Base-by-base conservation (phyloP, 2,888 invertebrate species). In the Tenthredo distinguenda region DNA sequence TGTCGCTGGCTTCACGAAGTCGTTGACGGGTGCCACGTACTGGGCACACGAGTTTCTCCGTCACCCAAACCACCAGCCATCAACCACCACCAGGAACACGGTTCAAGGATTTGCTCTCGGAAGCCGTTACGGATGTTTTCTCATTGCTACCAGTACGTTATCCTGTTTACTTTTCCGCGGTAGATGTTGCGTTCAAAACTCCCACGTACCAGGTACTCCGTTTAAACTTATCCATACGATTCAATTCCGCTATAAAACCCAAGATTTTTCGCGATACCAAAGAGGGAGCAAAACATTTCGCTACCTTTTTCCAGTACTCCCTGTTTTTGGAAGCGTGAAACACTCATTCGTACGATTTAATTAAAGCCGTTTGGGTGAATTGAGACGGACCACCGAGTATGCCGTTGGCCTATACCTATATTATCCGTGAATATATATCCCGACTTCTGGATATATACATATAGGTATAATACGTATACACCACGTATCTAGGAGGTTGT, bases 1-100 rank as follows among this genome's bases (percentile, higher is more conserved):
- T 40, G 58, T 81, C 40, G n/a, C 62, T 81, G 81, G 37, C 58
- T 40, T 62, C 81, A 62, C 37, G 34, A 62, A 62, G 81, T 81
- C 81, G 58, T 81, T 81, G 81, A 81, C 81, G 81, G 62, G 43
- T 58, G 40, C 62, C 62, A 26, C 34, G 26, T 81, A 18, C 81
- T 40, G 40, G 50, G 50, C 58, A 79, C 37, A 62, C 37, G 34
- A 21, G 21, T 62, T 58, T 79, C 79, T n/a, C 37, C 4, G 26
- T 50, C 31, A n/a, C 50, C 26, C 47, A 31, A 31, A 43, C 55
- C 55, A n/a, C 55, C 55, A 55, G n/a, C 55, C 55, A 50, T n/a
- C 50, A 50, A 55, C 55, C n/a, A 55, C 55, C 55, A 55, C n/a
- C 4, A 55, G 55, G n/a, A 77, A 55, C 77, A 55, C 34, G 77